phyloP scores from a whole-genome alignment of 2,797 vertebrate species.

The Rhabdomys pumilio region DNA sequence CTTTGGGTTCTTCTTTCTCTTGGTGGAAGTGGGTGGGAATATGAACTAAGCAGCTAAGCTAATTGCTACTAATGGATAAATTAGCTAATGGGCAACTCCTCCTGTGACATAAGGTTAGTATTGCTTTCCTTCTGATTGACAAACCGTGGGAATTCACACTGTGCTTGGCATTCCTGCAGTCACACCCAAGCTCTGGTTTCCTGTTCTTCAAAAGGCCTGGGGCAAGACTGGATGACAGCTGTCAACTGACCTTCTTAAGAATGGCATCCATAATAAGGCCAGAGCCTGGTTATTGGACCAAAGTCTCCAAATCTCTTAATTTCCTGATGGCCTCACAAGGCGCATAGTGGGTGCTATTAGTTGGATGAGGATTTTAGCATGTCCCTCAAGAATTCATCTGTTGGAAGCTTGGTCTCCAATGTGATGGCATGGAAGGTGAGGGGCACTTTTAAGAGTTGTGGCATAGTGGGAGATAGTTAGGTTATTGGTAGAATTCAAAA shows the following conservation, averaged over 20 bases:
- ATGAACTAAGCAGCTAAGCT: slow-evolving; percentile 46
- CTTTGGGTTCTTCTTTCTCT: slow-evolving; percentile 51
- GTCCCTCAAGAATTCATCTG: neutral
- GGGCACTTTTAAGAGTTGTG: neutral
- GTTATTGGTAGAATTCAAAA: neutral
- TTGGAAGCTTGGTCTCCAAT: neutral
- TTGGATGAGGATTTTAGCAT: neutral
- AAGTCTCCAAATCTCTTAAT: slow-evolving; percentile 40
- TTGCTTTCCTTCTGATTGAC: slow-evolving; percentile 48
- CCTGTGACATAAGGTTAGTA: slow-evolving; percentile 34
- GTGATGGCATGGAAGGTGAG: neutral
- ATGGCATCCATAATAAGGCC: neutral
- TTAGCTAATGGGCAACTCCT: slow-evolving; percentile 44
- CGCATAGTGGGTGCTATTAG: too few species aligned
- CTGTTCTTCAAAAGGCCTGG: neutral
- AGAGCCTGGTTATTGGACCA: neutral
- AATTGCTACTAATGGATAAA: neutral
- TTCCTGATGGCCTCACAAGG: too few species aligned
- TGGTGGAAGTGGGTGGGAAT: slow-evolving; percentile 1
- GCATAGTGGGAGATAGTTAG: neutral
- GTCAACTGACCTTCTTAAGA: neutral
- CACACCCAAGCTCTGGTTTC: neutral
- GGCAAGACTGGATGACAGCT: neutral
- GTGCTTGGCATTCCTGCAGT: neutral
- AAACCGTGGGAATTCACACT: slow-evolving; percentile 64